These are phyloP conservation scores for Tenualosa thibaudeaui DNA, from an alignment of 2,797 vertebrate species.

Conservation along the genomic window DNA sequence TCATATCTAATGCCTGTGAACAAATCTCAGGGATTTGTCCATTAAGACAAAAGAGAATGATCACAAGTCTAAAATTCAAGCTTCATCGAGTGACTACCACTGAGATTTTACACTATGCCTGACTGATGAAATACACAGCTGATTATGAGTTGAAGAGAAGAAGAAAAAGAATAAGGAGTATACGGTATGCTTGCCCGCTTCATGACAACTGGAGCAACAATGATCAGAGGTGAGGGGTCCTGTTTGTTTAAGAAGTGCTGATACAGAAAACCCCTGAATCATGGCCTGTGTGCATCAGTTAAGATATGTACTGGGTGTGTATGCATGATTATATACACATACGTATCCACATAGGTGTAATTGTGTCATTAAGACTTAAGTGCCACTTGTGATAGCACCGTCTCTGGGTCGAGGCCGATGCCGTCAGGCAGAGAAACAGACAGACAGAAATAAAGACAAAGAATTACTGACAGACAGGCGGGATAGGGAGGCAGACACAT, in stretches of 20 bases:
- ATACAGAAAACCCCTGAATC: not conserved
- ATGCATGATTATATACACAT: conserved; percentile 37
- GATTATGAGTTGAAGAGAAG: conserved; percentile 58
- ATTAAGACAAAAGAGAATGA: conserved; percentile 71
- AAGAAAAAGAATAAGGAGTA: conserved; percentile 24
- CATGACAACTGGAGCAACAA: conserved; percentile 46
- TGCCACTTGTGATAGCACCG: conserved; percentile 62
- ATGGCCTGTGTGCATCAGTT: conserved; percentile 4
- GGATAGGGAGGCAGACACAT: conserved; percentile 36
- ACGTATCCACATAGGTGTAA: conserved; percentile 46
- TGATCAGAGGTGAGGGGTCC: conserved; percentile 36
- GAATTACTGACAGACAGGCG: conserved; percentile 42
- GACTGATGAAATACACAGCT: conserved; percentile 51
- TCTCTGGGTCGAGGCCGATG: conserved; percentile 40
- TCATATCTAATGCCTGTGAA: conserved; percentile 54
- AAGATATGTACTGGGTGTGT: conserved; percentile 15
- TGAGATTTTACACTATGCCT: conserved; percentile 67
- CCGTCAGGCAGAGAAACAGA: conserved; percentile 40
- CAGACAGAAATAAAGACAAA: conserved; percentile 51
- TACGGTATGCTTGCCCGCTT: conserved; percentile 31
- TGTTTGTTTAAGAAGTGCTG: conserved; percentile 31
- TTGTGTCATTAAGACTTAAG: conserved; percentile 61
- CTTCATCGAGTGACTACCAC: conserved; percentile 54
- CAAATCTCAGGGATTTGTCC: conserved; percentile 39
- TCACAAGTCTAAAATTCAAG: conserved; percentile 66